Evolutionary conservation across 2,113 vertebrate species (phyloP).

Genomic region (Guaruba guarouba): DNA sequence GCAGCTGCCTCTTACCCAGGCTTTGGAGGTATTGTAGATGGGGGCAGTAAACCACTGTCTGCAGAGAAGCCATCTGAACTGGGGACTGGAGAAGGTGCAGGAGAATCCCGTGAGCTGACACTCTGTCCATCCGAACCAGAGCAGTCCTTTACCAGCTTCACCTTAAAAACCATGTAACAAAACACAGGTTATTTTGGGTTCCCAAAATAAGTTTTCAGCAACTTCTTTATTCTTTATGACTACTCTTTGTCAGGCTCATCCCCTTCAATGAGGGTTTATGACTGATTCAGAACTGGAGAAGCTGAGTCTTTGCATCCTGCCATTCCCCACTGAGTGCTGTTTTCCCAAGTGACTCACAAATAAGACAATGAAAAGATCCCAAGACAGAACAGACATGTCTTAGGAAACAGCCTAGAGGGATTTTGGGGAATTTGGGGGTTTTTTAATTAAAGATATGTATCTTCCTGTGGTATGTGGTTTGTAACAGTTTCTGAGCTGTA

Average conservation of each 20-base stretch:
- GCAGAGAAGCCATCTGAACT: constrained; percentile 74
- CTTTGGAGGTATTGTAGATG: constrained; percentile 70
- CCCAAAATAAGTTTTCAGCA: neutral
- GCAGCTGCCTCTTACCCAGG: constrained; percentile 75
- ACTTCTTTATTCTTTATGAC: neutral
- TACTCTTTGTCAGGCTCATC: neutral
- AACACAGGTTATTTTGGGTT: neutral
- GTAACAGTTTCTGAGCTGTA: neutral
- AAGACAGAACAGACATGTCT: neutral
- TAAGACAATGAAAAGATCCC: neutral
- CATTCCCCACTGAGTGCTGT: neutral
- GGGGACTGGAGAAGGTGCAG: constrained; percentile 82
- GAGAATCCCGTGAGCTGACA: constrained; percentile 81
- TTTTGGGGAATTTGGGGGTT: neutral
- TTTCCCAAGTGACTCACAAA: neutral
- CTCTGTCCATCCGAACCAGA: constrained; percentile 73
- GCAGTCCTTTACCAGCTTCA: constrained; percentile 85
- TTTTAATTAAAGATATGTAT: neutral
- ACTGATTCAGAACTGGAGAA: neutral
- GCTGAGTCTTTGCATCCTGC: neutral
- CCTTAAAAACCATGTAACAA: constrained; percentile 66
- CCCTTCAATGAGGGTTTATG: neutral
- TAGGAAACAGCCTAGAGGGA: neutral
- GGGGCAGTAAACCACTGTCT: constrained; percentile 69
- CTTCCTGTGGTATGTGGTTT: neutral